phyloP scores from a whole-genome alignment of 1,140 invertebrate species.

The Trachymyrmex septentrionalis region DNA sequence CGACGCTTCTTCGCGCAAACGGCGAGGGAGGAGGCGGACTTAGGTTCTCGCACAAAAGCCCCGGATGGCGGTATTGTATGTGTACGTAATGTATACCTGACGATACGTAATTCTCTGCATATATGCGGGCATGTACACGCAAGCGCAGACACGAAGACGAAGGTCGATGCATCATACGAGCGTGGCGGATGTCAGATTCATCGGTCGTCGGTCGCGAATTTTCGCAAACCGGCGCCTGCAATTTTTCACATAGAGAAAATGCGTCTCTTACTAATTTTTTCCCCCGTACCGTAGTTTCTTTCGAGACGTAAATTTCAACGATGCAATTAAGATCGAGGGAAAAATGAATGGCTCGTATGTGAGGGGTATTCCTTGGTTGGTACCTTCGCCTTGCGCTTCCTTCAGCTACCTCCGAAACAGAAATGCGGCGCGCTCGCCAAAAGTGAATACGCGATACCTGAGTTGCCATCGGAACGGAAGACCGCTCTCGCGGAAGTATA shows the following conservation, averaged over 20 bases:
- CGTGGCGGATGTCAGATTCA: slow-evolving; percentile 39
- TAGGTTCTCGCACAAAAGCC: slow-evolving; percentile 50
- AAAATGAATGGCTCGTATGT: not conserved
- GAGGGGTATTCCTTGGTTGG: not conserved
- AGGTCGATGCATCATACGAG: slow-evolving; percentile 26
- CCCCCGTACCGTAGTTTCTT: not conserved
- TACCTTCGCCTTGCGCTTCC: not conserved
- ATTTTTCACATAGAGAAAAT: not conserved
- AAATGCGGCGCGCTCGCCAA: not conserved
- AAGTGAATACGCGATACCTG: slow-evolving; percentile 42
- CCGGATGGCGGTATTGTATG: slow-evolving; percentile 33
- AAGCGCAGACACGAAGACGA: slow-evolving; percentile 4
- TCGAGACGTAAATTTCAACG: not conserved
- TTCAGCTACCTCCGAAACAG: not conserved
- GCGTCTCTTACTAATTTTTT: not conserved
- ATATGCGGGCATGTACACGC: not conserved
- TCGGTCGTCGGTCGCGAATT: not conserved
- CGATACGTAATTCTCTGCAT: slow-evolving; percentile 40
- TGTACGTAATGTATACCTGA: slow-evolving; percentile 48
- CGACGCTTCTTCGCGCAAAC: slow-evolving; percentile 51
- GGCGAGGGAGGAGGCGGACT: not conserved
- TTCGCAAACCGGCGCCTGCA: not conserved
- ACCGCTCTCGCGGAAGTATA: slow-evolving; percentile 28
- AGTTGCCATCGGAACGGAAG: slow-evolving; percentile 41
- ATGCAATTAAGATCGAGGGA: not conserved